Base-by-base conservation (phyloP, 2,888 invertebrate genomes). In the Flexamia atlantica region DNA sequence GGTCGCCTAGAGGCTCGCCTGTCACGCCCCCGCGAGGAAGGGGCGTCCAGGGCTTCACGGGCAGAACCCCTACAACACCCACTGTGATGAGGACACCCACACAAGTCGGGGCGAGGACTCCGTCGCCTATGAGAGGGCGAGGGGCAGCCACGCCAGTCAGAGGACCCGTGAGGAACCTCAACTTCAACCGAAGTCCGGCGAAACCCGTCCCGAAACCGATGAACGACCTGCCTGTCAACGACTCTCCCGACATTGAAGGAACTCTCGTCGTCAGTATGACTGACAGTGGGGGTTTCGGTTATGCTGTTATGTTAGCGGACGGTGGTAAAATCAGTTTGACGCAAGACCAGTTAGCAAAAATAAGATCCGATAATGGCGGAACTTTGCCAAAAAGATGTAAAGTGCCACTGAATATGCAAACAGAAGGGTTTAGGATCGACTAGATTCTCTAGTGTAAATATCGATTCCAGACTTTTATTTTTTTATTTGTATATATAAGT, bases 311-410 rank as follows among this genome's bases (percentile, higher is more conserved):
- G n/a, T 84, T 90, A 17, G 90, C 90, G 0, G 90, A 90, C 68
- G 90, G 90, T 0, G 89, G 90, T 83, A 90, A 90, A 84, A 86
- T 90, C 0, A 90, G 90, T 42, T 88, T 90, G 0, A 90, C 90
- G 0, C 89, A 89, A 2, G 90, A 90, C 81, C 90, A 90, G 82
- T 89, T 90, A 0, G 90, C 90, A 0, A 89, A 90, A 85, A 90
- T 90, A 40, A 88, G 90, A 81, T 90, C 90, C n/a, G 90, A 90
- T 0, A 90, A 90, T 84, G 90, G 89, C 23, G 90, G 90, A 0
- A 90, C 64, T 17, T 70, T 85, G 32, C 83, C 85, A 10, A 81
- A 81, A 60, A 83, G 57, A 25, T 80, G 80, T 64, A 81, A 81
- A 20, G 82, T 84, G 14, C 82, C 84, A 2, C 30, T 82, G 4